phyloP scores from a whole-genome alignment of 2,797 vertebrate species.

The Atherinosoma microstoma region DNA sequence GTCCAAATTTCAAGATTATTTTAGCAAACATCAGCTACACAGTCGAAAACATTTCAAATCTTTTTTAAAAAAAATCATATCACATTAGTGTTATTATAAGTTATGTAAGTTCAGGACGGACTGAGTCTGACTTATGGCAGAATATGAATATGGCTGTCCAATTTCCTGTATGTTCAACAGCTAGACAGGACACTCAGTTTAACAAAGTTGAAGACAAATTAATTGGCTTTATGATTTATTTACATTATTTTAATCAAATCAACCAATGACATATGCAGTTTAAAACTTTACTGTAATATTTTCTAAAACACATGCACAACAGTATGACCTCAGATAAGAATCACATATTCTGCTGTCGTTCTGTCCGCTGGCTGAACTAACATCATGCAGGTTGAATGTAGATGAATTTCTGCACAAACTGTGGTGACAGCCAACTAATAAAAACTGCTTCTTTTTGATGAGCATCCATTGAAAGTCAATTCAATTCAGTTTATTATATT shows the following conservation, averaged over 20 bases:
- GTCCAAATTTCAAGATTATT: not conserved
- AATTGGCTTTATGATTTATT: not conserved
- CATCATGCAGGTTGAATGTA: not conserved
- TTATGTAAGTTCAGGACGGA: not conserved
- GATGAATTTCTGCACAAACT: not conserved
- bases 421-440: not conserved
- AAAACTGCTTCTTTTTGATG: not conserved
- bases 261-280: too few relatives aligned
- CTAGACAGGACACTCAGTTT: not conserved
- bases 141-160: not conserved
- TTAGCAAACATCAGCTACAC: not conserved
- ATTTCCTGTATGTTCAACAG: not conserved
- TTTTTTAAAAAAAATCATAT: not conserved
- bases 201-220: too few relatives aligned
- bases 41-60: not conserved
- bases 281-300: too few relatives aligned
- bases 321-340: not conserved
- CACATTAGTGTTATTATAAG: not conserved
- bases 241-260: not conserved
- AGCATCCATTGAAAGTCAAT: not conserved
- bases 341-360: too few relatives aligned
- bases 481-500: not conserved
- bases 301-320: too few relatives aligned
- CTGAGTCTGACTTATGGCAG: not conserved
- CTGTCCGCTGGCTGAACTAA: not conserved